A percentile compares a stretch with the other conserved stretches of the same genome.
Conservation (phyloP, 2,797 vertebrate species). For the Poeciliopsis paucimaculata region DNA sequence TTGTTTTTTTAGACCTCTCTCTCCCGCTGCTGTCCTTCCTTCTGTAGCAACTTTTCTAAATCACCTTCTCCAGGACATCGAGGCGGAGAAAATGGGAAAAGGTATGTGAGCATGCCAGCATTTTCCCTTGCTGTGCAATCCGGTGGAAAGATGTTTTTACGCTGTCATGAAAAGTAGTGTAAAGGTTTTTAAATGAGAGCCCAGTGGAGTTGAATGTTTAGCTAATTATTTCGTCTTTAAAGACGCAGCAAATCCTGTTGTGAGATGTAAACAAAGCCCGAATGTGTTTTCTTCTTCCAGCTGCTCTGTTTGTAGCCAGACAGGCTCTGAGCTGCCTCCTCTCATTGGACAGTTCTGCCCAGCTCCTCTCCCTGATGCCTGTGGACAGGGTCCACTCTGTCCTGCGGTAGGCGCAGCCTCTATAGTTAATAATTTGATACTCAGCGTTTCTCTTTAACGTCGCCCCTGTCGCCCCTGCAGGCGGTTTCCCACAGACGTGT, state of each 20-base stretch:
- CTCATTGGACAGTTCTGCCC: conserved; percentile 86
- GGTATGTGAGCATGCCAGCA: conserved; percentile 76
- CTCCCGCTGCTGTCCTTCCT: conserved; percentile 76
- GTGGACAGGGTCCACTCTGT: conserved; percentile 85
- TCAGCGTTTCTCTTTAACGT: not conserved
- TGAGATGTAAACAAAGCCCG: not conserved
- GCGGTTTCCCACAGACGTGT: conserved; percentile 86
- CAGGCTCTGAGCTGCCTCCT: conserved; percentile 93
- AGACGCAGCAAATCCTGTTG: not conserved
- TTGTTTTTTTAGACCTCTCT: conserved; percentile 82
- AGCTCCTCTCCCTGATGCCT: conserved; percentile 84
- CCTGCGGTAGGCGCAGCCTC: conserved; percentile 16
- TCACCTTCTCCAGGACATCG: conserved; percentile 81
- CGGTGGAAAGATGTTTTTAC: not conserved
- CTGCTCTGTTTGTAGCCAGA: conserved; percentile 88
- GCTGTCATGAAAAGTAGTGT: not conserved
- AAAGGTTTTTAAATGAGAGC: not conserved
- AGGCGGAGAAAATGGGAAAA: conserved; percentile 79
- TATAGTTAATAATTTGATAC: not conserved
- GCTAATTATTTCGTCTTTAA: not conserved
- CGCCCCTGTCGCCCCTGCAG: conserved; percentile 62
- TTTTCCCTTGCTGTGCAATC: not conserved
- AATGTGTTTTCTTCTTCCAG: conserved; percentile 65
- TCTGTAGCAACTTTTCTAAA: conserved; percentile 79
- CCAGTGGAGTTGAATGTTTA: not conserved